A percentile compares a stretch with the other conserved stretches of the same genome.
These are phyloP conservation scores for Corythornis madagascariensis DNA, from an alignment of 2,113 vertebrate species.

Conservation along the genomic window DNA sequence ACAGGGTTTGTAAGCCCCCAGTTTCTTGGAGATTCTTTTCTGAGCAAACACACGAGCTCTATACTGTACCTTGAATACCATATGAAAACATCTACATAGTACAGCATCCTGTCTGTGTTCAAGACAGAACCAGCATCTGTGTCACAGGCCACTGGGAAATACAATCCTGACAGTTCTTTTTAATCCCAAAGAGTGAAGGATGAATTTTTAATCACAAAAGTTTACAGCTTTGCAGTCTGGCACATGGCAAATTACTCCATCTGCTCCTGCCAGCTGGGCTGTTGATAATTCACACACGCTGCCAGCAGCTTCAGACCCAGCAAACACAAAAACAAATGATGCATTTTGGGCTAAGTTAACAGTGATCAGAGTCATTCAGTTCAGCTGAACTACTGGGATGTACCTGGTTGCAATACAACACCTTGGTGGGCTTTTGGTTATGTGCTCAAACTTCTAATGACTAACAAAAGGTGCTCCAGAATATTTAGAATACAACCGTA, in stretches of 20 bases:
- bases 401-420: not conserved
- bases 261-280: not conserved
- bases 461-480: not conserved
- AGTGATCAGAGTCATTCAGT: not conserved
- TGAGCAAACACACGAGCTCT: not conserved
- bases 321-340: not conserved
- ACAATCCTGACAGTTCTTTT: not conserved
- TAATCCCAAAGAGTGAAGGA: not conserved
- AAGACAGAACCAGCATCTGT: not conserved
- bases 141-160: not conserved
- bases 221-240: not conserved
- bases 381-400: not conserved
- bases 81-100: not conserved
- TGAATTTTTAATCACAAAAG: not conserved
- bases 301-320: not conserved
- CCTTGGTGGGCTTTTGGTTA: not conserved
- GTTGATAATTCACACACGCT: fast-evolving
- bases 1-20: not conserved
- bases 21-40: not conserved
- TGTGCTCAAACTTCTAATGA: not conserved
- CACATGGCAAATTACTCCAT: not conserved
- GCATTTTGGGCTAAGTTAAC: not conserved
- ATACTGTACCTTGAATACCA: not conserved
- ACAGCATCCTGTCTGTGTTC: not conserved
- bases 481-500: not conserved